Conservation (phyloP, 2,113 vertebrate species). For the Grammomys surdaster region DNA sequence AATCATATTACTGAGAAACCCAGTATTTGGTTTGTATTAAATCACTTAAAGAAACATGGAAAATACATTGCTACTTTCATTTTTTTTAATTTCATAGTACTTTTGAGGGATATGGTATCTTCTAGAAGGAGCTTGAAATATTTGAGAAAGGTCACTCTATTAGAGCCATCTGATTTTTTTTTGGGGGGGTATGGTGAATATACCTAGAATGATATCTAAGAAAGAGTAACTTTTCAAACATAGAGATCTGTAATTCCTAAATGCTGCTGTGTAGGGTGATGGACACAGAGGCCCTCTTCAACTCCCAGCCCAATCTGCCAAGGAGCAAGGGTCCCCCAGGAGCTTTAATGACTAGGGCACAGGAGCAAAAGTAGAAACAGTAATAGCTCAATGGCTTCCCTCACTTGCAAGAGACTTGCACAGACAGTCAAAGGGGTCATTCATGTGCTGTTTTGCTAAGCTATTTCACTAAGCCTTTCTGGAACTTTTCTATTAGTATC, state of each 20-base stretch:
- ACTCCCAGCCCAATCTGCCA: neutral
- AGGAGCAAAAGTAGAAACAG: slow-evolving; percentile 58
- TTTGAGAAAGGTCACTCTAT: neutral
- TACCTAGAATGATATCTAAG: neutral
- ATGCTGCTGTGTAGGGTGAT: neutral
- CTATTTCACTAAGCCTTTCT: slow-evolving; percentile 47
- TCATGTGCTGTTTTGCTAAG: slow-evolving; percentile 52
- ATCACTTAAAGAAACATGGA: slow-evolving; percentile 25
- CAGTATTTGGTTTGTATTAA: neutral
- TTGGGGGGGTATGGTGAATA: neutral
- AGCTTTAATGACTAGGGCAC: slow-evolving; percentile 64
- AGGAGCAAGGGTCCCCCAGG: neutral
- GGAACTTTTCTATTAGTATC: slow-evolving; percentile 57
- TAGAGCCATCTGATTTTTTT: neutral
- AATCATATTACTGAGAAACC: neutral
- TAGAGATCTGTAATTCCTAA: slow-evolving; percentile 23
- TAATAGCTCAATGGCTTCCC: slow-evolving; percentile 13
- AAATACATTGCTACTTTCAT: neutral
- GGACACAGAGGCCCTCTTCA: slow-evolving; percentile 31
- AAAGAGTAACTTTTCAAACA: slow-evolving; percentile 16
- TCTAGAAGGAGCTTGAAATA: neutral
- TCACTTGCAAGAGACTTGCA: slow-evolving; percentile 49
- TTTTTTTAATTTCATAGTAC: neutral
- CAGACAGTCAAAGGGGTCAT: slow-evolving; percentile 24
- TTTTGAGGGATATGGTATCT: neutral